Evolutionary conservation across 2,113 vertebrate species (phyloP).

Genomic region (Onychorhynchus coronatus): DNA sequence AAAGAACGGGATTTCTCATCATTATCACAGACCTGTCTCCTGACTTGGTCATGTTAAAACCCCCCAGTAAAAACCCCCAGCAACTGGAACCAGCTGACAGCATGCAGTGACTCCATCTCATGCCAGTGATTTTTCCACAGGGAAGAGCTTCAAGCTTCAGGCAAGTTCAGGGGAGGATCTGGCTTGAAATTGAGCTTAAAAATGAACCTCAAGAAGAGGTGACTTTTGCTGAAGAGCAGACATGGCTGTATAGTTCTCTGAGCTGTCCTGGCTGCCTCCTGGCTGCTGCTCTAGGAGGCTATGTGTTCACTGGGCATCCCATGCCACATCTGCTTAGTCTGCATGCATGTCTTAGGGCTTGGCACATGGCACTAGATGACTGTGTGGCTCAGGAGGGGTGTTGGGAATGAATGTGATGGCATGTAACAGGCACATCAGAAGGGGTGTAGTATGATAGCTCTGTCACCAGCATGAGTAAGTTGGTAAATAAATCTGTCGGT

Average conservation of each 20-base stretch:
- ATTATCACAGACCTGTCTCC: not conserved
- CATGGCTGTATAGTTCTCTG: not conserved
- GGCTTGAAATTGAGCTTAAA: not conserved
- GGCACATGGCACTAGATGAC: not conserved
- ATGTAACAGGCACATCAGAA: not conserved
- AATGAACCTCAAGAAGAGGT: not conserved
- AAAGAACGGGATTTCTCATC: not conserved
- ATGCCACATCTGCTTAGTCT: not conserved
- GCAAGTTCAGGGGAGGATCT: not conserved
- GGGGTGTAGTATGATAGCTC: accelerated
- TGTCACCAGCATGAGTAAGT: not conserved
- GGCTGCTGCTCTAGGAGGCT: not conserved
- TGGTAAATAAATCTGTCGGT: not conserved
- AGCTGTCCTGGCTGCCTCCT: not conserved
- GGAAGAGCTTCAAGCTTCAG: not conserved
- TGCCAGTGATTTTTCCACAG: not conserved
- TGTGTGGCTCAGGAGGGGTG: not conserved
- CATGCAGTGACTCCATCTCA: not conserved
- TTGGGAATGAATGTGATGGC: not conserved
- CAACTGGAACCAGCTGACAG: not conserved
- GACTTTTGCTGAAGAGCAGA: not conserved
- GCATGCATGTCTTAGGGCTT: not conserved
- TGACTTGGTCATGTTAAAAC: not conserved
- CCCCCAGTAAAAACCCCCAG: not conserved
- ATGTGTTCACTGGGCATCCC: not conserved